Conservation (phyloP, 2,113 vertebrate genomes). For the Barbus barbus region DNA sequence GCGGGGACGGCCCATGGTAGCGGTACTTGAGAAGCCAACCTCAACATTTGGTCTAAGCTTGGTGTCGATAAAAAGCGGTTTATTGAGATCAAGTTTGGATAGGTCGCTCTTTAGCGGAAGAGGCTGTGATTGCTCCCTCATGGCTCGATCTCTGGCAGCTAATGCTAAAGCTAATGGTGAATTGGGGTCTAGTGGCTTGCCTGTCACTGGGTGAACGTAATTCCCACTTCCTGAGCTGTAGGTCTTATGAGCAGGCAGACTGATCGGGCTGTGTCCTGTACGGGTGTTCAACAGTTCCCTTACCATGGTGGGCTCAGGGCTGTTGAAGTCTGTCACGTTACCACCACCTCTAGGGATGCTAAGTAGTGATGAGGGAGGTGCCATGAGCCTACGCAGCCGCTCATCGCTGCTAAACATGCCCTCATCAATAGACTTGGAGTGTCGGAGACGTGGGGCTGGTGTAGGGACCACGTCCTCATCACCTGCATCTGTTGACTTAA, state of each 20-base stretch:
- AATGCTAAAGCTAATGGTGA: constrained; percentile 86
- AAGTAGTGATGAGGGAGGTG: constrained; percentile 67
- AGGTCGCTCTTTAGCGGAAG: constrained; percentile 78
- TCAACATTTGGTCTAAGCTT: constrained; percentile 82
- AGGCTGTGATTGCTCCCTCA: constrained; percentile 82
- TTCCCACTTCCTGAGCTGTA: constrained; percentile 67
- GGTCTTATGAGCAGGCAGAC: constrained; percentile 67
- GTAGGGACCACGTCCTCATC: constrained; percentile 81
- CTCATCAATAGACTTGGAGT: constrained; percentile 83
- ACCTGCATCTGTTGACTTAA: constrained; percentile 86
- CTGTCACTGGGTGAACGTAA: constrained; percentile 86
- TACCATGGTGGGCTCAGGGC: constrained; percentile 68
- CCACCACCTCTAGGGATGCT: constrained; percentile 63
- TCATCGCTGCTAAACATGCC: constrained; percentile 79
- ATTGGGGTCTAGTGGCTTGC: constrained; percentile 85
- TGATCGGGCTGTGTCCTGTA: constrained; percentile 75
- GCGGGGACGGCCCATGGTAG: constrained; percentile 71
- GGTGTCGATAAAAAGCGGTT: constrained; percentile 88
- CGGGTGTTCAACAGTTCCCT: constrained; percentile 70
- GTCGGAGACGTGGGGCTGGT: constrained; percentile 72
- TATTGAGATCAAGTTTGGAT: constrained; percentile 86
- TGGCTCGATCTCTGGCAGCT: constrained; percentile 85
- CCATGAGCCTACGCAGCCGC: constrained; percentile 70
- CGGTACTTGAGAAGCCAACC: constrained; percentile 73
- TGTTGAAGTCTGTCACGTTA: constrained; percentile 77